Conservation (phyloP, 1,140 invertebrate species). For the Cyclargus thomasi region DNA sequence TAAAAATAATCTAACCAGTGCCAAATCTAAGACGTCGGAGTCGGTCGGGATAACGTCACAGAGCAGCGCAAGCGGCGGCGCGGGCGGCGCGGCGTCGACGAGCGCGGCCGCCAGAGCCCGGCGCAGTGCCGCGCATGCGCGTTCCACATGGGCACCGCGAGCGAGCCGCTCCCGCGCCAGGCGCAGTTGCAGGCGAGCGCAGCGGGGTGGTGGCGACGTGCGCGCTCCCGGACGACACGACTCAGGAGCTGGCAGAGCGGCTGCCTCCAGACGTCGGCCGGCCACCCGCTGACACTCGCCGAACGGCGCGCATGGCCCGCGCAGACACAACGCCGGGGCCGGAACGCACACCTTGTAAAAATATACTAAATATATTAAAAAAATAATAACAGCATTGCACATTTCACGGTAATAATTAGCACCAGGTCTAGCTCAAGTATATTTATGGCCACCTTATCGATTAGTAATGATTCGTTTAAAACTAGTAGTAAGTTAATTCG, state of each 20-base stretch:
- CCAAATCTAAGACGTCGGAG: conserved; percentile 91
- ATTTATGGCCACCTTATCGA: no score
- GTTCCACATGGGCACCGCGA: conserved; percentile 85
- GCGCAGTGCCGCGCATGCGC: conserved; percentile 84
- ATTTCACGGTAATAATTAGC: no score
- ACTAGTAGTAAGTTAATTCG: no score
- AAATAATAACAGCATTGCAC: no score
- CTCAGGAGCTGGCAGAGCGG: conserved; percentile 82
- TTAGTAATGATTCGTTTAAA: no score
- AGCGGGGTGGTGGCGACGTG: conserved; percentile 80
- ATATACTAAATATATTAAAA: no score
- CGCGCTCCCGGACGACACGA: conserved; percentile 87
- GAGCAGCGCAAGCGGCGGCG: conserved; percentile 82
- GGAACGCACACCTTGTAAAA: conserved; percentile 82
- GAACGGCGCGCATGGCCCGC: conserved; percentile 84
- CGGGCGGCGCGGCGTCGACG: conserved; percentile 57
- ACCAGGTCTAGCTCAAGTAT: no score
- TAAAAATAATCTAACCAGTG: conserved; percentile 84
- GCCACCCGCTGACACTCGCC: conserved; percentile 88
- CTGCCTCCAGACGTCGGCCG: conserved; percentile 84
- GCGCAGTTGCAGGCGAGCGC: conserved; percentile 86
- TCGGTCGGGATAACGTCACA: conserved; percentile 87
- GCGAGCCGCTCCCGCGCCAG: conserved; percentile 81
- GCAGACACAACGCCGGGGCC: conserved; percentile 84
- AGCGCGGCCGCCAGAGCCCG: conserved; percentile 79